These are phyloP conservation scores for Heteromormyrus szaboi DNA, from an alignment of 2,797 vertebrate genomes.

Conservation along the genomic window DNA sequence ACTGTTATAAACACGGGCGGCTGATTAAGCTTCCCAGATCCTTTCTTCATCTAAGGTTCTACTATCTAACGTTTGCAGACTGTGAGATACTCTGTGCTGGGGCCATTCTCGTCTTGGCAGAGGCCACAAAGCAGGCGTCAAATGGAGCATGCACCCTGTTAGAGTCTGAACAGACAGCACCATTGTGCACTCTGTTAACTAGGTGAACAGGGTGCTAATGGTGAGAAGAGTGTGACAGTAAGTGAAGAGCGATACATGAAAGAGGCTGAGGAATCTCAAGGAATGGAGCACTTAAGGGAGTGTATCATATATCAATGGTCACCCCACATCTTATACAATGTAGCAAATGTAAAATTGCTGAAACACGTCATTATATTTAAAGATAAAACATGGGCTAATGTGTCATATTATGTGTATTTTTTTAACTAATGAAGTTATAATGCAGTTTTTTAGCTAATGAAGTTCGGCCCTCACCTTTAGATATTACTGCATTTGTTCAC, in stretches of 20 bases:
- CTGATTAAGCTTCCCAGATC: background rate
- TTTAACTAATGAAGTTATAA: background rate
- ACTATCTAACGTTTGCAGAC: background rate
- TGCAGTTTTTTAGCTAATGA: background rate
- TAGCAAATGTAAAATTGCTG: background rate
- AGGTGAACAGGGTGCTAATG: background rate
- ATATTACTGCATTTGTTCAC: background rate
- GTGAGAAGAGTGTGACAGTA: background rate
- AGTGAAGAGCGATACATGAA: background rate
- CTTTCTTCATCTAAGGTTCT: background rate
- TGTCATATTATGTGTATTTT: background rate
- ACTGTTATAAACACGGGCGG: background rate
- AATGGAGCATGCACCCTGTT: background rate
- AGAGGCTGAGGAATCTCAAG: background rate
- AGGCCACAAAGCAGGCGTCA: background rate
- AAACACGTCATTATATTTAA: background rate
- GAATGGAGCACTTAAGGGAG: background rate
- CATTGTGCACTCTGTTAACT: background rate
- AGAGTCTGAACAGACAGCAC: slow-evolving; percentile 1
- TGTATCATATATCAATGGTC: background rate
- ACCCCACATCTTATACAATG: background rate
- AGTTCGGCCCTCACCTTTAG: background rate
- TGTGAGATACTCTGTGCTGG: background rate
- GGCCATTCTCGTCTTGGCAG: background rate
- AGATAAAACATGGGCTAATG: background rate